Evolutionary conservation across 2,888 invertebrate species (phyloP).

Genomic region (Chaetoderma sp.): DNA sequence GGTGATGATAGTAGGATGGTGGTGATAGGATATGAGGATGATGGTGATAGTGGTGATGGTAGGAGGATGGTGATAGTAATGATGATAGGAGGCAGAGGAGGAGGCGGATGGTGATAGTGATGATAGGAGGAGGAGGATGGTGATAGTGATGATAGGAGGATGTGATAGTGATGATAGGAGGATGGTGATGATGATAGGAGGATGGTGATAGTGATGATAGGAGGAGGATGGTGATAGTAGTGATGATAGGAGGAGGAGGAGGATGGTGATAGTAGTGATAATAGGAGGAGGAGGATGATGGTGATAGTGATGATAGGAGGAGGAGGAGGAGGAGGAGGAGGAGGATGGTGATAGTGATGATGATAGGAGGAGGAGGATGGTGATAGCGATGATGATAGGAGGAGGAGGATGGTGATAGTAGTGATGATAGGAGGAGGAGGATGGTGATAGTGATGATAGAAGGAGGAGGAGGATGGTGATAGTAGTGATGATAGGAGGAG

Average conservation of each 20-base stretch:
- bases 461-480: not conserved
- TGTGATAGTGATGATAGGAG: too few relatives aligned
- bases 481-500: too few relatives aligned
- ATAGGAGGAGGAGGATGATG: too few relatives aligned
- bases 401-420: too few relatives aligned
- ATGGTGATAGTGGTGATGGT: not conserved
- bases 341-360: slow-evolving; percentile 2
- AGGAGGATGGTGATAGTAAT: not conserved
- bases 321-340: too few relatives aligned
- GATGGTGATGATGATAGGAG: too few relatives aligned
- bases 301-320: not conserved
- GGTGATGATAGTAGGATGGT: slow-evolving; percentile 1
- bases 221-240: not conserved
- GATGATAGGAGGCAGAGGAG: not conserved
- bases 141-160: too few relatives aligned
- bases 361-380: not conserved
- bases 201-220: too few relatives aligned
- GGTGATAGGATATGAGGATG: not conserved
- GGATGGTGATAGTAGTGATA: not conserved
- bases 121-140: not conserved
- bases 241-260: not conserved
- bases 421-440: too few relatives aligned
- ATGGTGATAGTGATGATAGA: too few relatives aligned
- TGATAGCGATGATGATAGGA: too few relatives aligned
- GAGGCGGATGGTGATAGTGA: slow-evolving; percentile 2